Evolutionary conservation across 2,113 vertebrate species (phyloP).

Genomic region (Micromys minutus): DNA sequence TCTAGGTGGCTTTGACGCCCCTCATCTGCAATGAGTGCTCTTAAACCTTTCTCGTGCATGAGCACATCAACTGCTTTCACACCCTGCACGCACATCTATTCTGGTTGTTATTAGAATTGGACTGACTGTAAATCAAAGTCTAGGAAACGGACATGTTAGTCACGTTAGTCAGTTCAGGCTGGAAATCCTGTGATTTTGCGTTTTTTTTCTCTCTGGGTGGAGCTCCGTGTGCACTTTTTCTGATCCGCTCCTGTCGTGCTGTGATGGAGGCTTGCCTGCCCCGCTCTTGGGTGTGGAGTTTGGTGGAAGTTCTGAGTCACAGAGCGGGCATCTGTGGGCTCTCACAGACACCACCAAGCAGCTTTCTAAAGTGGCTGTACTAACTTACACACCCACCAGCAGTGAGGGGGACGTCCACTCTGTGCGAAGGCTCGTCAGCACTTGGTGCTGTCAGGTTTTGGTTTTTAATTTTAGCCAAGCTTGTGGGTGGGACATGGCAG

Average conservation of each 20-base stretch:
- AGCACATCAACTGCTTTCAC: not conserved
- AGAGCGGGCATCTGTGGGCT: conserved; percentile 42
- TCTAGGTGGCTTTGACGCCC: not conserved
- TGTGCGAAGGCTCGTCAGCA: conserved; percentile 10
- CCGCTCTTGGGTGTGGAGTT: not conserved
- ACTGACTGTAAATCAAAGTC: not conserved
- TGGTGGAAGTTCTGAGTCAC: conserved; percentile 66
- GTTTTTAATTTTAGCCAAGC: conserved; percentile 67
- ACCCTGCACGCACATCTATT: not conserved
- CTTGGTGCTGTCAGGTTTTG: conserved; percentile 38
- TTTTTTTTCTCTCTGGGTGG: conserved; percentile 8
- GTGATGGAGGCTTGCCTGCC: conserved; percentile 21
- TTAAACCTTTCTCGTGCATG: not conserved
- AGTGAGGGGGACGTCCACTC: not conserved
- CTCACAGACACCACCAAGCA: conserved; percentile 35
- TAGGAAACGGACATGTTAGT: not conserved
- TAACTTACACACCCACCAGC: conserved; percentile 10
- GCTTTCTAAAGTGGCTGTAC: conserved; percentile 57
- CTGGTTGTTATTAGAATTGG: not conserved
- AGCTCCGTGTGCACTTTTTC: not conserved
- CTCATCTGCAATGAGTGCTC: not conserved
- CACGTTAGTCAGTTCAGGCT: not conserved
- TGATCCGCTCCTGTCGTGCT: conserved; percentile 39
- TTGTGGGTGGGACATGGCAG: conserved; percentile 34
- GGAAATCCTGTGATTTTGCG: not conserved